A percentile compares a stretch with the other conserved stretches of the same genome.
phyloP scores from a whole-genome alignment of 1,140 invertebrate species.

The Araneus ventricosus region DNA sequence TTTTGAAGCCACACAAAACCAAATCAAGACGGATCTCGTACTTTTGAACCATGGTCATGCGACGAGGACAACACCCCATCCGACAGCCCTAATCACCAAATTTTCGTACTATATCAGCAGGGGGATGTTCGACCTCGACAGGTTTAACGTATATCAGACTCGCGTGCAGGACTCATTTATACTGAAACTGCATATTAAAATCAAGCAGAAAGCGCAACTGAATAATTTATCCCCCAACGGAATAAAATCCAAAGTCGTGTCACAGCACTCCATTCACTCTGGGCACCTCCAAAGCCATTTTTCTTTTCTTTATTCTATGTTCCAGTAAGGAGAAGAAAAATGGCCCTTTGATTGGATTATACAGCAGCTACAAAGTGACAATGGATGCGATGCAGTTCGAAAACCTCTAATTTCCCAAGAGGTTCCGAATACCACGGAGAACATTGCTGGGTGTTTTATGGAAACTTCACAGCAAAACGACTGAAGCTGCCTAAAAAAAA shows the following conservation, averaged over 20 bases:
- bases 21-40: not conserved
- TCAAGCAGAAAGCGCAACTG: no score
- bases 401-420: not conserved
- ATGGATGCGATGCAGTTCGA: not conserved
- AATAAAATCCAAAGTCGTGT: no score
- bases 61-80: not conserved
- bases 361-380: not conserved
- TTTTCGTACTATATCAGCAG: not conserved
- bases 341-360: not conserved
- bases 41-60: not conserved
- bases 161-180: no score
- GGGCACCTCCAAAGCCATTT: no score
- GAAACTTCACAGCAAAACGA: not conserved
- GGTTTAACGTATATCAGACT: not conserved
- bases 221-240: no score
- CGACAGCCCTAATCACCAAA: not conserved
- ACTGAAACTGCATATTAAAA: no score
- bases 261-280: no score
- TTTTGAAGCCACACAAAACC: no score
- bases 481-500: no score
- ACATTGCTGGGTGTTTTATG: not conserved
- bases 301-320: no score
- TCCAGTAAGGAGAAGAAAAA: not conserved
- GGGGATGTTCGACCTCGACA: not conserved
- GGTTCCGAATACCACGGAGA: not conserved